Evolutionary conservation across 2,113 vertebrate species (phyloP).

Genomic region (Scomber scombrus): DNA sequence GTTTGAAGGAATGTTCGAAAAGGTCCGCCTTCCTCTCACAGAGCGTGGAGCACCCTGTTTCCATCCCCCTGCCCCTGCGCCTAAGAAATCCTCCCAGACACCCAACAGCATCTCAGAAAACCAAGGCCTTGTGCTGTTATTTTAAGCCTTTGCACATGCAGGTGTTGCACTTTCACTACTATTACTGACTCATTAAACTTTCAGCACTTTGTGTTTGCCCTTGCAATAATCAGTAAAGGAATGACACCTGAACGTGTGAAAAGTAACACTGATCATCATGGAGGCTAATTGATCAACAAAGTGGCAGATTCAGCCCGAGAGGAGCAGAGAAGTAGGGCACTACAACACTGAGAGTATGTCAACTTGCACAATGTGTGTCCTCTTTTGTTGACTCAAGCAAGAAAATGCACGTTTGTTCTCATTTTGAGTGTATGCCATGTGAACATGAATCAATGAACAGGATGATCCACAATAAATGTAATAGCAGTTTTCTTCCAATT

Average conservation of each 20-base stretch:
- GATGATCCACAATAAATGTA: neutral
- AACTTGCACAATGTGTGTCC: neutral
- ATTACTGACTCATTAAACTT: slow-evolving; percentile 67
- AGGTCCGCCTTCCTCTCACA: slow-evolving; percentile 62
- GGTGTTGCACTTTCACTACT: slow-evolving; percentile 62
- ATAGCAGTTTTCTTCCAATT: neutral
- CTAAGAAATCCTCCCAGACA: slow-evolving; percentile 25
- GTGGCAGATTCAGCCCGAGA: neutral
- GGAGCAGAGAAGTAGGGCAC: slow-evolving; percentile 1
- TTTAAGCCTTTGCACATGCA: slow-evolving; percentile 35
- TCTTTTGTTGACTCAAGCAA: neutral
- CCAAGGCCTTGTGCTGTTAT: neutral
- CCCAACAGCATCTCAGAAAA: slow-evolving; percentile 24
- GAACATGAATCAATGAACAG: neutral
- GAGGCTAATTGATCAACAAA: slow-evolving; percentile 48
- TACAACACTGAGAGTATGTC: neutral
- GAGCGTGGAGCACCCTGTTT: slow-evolving; percentile 33
- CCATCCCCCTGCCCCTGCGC: slow-evolving; percentile 44
- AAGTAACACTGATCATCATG: slow-evolving; percentile 52
- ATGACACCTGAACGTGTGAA: slow-evolving; percentile 62
- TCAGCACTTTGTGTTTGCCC: slow-evolving; percentile 50
- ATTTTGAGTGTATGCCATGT: neutral
- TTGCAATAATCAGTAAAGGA: slow-evolving; percentile 52
- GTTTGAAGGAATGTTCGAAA: slow-evolving; percentile 75
- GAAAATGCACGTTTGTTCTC: neutral